Conservation (phyloP, 2,797 vertebrate species). For the Microctenopoma steveboyesi region DNA sequence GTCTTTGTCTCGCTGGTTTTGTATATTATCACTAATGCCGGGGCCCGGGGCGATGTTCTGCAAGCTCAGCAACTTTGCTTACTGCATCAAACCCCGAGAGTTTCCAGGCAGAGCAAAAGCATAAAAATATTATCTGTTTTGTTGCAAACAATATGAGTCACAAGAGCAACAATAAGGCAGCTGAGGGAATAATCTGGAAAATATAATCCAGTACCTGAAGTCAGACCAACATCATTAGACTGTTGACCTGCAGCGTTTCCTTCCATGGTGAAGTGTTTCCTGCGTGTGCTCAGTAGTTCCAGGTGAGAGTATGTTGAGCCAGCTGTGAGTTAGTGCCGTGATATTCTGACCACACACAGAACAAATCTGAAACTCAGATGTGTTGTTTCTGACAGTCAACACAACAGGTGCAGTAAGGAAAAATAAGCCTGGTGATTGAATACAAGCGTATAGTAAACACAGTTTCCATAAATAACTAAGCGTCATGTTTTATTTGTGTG, state of each 20-base stretch:
- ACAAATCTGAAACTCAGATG: not conserved
- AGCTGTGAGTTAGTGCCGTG: not conserved
- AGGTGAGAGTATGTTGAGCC: too few species aligned
- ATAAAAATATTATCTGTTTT: conserved; percentile 75
- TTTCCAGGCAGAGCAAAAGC: conserved; percentile 66
- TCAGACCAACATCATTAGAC: conserved; percentile 7
- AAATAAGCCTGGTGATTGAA: not conserved
- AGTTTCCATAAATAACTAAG: not conserved
- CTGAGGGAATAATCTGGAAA: conserved; percentile 60
- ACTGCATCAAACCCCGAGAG: conserved; percentile 74
- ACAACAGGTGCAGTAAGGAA: not conserved
- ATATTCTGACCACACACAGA: not conserved
- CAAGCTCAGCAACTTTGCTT: conserved; percentile 76
- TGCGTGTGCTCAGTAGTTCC: not conserved
- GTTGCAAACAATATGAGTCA: conserved; percentile 75
- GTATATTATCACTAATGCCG: conserved; percentile 75
- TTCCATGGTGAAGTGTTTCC: not conserved
- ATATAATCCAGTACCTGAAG: conserved; percentile 35
- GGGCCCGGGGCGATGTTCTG: conserved; percentile 69
- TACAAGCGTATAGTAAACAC: not conserved
- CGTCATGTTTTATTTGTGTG: conserved; percentile 2
- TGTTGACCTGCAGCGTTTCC: not conserved
- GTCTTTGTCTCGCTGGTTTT: conserved; percentile 77
- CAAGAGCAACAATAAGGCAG: conserved; percentile 54
- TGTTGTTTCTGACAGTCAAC: too few species aligned